These are phyloP conservation scores for Hemibagrus guttatus DNA, from an alignment of 2,797 vertebrate species.

Conservation along the genomic window DNA sequence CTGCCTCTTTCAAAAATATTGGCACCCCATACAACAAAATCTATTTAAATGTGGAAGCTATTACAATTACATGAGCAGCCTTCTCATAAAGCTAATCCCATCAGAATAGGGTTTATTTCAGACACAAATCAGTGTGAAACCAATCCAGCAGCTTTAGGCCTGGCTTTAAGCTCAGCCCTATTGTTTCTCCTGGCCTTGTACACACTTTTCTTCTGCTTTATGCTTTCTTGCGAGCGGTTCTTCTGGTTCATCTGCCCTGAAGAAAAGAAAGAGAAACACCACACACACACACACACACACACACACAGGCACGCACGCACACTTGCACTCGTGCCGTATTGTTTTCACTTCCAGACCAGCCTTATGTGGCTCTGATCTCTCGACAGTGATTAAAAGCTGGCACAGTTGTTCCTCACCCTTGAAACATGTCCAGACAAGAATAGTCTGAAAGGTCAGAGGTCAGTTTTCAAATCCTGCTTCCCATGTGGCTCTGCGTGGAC, in stretches of 20 bases:
- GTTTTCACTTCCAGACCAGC: background rate
- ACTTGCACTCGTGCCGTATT: background rate
- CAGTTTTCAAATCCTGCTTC: conserved; percentile 48
- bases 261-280: conserved; percentile 34
- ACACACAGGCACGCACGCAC: background rate
- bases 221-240: conserved; percentile 20
- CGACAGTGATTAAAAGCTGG: conserved; percentile 9
- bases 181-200: background rate
- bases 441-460: conserved; percentile 55
- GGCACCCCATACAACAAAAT: too few species aligned
- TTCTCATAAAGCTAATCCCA: background rate
- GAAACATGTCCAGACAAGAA: conserved; percentile 22
- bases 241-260: conserved; percentile 36
- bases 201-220: background rate
- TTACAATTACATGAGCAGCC: too few species aligned
- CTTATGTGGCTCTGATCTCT: conserved; percentile 24
- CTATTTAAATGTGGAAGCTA: too few species aligned
- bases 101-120: background rate
- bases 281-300: background rate
- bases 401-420: conserved; percentile 12
- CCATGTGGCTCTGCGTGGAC: conserved; percentile 44
- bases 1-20: too few species aligned
- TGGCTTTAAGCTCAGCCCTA: background rate
- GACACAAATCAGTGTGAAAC: background rate
- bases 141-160: background rate